Percentiles rank a stretch among this genome's conserved stretches.
Evolutionary conservation across 2,888 invertebrate genomes (phyloP).

Genomic region (Pedicia rivosa): DNA sequence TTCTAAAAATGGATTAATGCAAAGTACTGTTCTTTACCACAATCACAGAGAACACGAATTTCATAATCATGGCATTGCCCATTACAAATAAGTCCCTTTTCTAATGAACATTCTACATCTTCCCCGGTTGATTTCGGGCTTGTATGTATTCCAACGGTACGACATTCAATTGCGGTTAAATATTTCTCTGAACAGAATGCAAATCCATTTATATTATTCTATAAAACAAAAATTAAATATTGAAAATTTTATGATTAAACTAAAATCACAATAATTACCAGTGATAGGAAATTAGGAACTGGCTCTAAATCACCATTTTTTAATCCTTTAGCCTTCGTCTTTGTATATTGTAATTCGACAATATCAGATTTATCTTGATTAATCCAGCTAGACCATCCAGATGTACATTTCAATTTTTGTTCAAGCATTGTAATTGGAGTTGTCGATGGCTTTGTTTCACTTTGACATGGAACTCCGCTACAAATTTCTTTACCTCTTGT

Average conservation of each 20-base stretch:
- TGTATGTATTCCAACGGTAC: conserved; percentile 44
- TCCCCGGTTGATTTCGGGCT: conserved; percentile 52
- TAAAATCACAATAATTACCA: conserved; percentile 30
- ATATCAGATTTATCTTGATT: conserved; percentile 32
- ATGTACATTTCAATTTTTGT: conserved; percentile 33
- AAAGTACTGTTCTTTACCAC: conserved; percentile 20
- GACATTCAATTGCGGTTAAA: conserved; percentile 61
- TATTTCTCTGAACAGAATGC: conserved; percentile 42
- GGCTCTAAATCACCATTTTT: conserved; percentile 38
- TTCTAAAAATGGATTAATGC: neutral
- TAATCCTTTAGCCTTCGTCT: conserved; percentile 13
- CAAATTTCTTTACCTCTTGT: conserved; percentile 52
- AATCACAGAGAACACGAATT: conserved; percentile 57
- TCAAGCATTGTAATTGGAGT: conserved; percentile 11
- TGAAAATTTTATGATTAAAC: conserved; percentile 5
- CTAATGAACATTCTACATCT: conserved; percentile 58
- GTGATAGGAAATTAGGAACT: conserved; percentile 36
- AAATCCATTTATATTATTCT: conserved; percentile 24
- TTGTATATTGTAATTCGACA: conserved; percentile 12
- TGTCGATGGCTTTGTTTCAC: conserved; percentile 9
- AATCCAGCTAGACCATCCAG: conserved; percentile 71
- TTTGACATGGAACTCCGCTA: conserved; percentile 52
- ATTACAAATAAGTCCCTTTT: conserved; percentile 53
- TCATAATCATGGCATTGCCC: conserved; percentile 68
- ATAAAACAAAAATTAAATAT: conserved; percentile 7